Evolutionary conservation across 1,140 invertebrate species (phyloP).

Genomic region (Sycophaga agraensis): DNA sequence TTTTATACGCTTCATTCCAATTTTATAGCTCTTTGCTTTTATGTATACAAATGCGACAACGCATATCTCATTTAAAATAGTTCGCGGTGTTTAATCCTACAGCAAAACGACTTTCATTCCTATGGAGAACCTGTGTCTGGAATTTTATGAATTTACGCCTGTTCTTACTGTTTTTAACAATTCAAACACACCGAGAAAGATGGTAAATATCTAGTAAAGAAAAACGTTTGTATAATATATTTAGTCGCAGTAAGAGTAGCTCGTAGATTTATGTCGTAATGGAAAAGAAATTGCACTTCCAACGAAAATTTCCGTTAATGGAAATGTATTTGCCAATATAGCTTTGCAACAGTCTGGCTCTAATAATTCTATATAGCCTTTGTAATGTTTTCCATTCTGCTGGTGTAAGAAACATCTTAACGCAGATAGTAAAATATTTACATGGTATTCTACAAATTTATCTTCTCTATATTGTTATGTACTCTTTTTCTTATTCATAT

Average conservation of each 20-base stretch:
- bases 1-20: too few relatives aligned
- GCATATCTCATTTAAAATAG: too few relatives aligned
- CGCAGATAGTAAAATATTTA: neutral
- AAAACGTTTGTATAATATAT: neutral
- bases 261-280: neutral
- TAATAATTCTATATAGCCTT: neutral
- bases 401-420: neutral
- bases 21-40: too few relatives aligned
- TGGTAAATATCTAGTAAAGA: neutral
- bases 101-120: too few relatives aligned
- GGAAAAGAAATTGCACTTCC: neutral
- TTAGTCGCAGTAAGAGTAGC: neutral
- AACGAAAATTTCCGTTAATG: conserved; percentile 1
- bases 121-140: too few relatives aligned
- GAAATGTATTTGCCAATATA: neutral
- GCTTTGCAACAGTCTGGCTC: neutral
- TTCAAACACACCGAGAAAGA: too few relatives aligned
- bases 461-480: too few relatives aligned
- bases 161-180: too few relatives aligned
- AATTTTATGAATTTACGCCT: too few relatives aligned
- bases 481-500: too few relatives aligned
- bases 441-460: neutral
- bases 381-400: neutral
- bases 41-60: too few relatives aligned
- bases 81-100: too few relatives aligned